Evolutionary conservation across 2,888 invertebrate genomes (phyloP).

Genomic region (Nesidiocoris tenuis): DNA sequence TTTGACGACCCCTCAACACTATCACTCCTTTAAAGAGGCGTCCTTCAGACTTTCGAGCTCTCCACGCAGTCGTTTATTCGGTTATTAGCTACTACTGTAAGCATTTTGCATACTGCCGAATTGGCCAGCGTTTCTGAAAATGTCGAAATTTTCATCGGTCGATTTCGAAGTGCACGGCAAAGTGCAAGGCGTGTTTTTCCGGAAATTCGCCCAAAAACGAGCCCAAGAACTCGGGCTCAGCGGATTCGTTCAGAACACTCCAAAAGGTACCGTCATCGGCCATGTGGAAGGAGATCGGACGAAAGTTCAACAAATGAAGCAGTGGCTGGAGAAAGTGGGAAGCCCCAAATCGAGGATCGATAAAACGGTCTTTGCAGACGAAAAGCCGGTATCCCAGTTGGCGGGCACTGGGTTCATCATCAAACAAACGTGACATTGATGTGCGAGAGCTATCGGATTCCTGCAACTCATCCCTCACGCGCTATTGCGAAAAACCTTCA

Average conservation of each 20-base stretch:
- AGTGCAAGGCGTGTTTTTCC: constrained; percentile 35
- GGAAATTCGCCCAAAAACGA: constrained; percentile 27
- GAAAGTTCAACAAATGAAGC: constrained; percentile 32
- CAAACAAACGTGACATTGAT: constrained; percentile 3
- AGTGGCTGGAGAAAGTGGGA: constrained; percentile 33
- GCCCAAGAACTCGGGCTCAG: constrained; percentile 15
- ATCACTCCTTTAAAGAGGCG: too few relatives aligned
- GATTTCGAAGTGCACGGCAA: constrained; percentile 41
- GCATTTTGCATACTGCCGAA: too few relatives aligned
- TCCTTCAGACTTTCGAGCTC: too few relatives aligned
- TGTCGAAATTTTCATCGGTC: constrained; percentile 24
- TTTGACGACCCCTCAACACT: too few relatives aligned
- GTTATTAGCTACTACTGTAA: too few relatives aligned
- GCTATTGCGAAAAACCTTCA: too few relatives aligned
- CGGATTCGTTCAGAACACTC: constrained; percentile 29
- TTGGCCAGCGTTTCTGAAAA: constrained; percentile 11
- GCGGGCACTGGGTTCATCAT: constrained; percentile 15
- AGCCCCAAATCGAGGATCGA: constrained; percentile 42
- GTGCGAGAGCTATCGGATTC: too few relatives aligned
- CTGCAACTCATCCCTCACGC: too few relatives aligned
- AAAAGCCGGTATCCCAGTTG: neutral
- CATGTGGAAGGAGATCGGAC: constrained; percentile 27
- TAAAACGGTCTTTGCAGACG: constrained; percentile 27
- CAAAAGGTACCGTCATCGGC: constrained; percentile 30
- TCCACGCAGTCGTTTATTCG: too few relatives aligned